A percentile compares a stretch with the other conserved stretches of the same genome.
Evolutionary conservation across 92 coral and sea anemone species (phyloP).

Genomic region (Galaxea fascicularis): DNA sequence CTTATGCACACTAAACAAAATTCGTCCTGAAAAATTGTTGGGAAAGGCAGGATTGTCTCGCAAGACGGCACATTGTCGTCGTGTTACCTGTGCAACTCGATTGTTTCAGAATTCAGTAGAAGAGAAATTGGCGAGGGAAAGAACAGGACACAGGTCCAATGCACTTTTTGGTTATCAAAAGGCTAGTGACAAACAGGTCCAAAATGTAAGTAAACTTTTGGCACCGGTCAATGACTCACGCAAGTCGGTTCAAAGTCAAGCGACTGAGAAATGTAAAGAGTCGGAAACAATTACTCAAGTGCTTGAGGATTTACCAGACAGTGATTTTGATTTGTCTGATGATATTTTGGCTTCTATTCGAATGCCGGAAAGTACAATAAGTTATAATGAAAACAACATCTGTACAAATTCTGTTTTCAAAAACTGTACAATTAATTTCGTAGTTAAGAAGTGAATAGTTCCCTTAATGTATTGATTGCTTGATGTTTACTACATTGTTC

Average conservation of each 20-base stretch:
- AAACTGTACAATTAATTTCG: slow-evolving; percentile 37
- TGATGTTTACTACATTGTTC: slow-evolving; percentile 44
- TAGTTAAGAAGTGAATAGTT: slow-evolving; percentile 46
- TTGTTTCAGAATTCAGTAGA: slow-evolving; percentile 54
- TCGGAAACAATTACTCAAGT: slow-evolving; percentile 52
- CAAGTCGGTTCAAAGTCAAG: slow-evolving; percentile 45
- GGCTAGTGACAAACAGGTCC: slow-evolving; percentile 52
- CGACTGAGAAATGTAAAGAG: slow-evolving; percentile 55
- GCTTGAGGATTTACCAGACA: slow-evolving; percentile 39
- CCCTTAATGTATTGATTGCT: slow-evolving; percentile 47
- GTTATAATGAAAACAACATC: slow-evolving; percentile 43
- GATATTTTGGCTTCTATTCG: slow-evolving; percentile 52
- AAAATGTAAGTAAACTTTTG: slow-evolving; percentile 56
- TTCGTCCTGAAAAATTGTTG: slow-evolving; percentile 64
- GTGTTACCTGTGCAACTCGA: slow-evolving; percentile 53
- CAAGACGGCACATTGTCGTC: slow-evolving; percentile 64
- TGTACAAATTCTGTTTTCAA: slow-evolving; percentile 54
- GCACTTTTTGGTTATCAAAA: too few species aligned
- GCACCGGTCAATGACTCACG: slow-evolving; percentile 38
- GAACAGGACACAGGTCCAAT: too few species aligned
- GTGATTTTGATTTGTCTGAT: slow-evolving; percentile 45
- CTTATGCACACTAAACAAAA: too few species aligned
- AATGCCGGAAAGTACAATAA: slow-evolving; percentile 49
- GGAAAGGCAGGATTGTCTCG: slow-evolving; percentile 57
- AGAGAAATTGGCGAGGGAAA: slow-evolving; percentile 61